Percentiles rank a stretch among this genome's conserved stretches.
Conservation (phyloP, 1,140 invertebrate species). For the Periplaneta americana region DNA sequence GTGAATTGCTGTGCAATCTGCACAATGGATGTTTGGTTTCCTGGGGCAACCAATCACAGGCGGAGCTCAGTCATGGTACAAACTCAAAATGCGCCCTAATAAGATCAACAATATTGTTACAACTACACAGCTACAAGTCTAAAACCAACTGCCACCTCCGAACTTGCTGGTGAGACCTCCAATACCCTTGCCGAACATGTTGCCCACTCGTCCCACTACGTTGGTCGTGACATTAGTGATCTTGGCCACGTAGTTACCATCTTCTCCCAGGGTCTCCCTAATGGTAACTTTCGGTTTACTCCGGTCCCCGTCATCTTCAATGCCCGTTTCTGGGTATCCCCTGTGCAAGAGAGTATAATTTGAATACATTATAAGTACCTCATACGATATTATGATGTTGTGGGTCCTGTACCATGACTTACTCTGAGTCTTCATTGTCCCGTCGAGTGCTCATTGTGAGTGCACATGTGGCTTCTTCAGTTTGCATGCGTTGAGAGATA, state of each 20-base stretch:
- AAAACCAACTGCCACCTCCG: slow-evolving; percentile 67
- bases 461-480: slow-evolving; percentile 93
- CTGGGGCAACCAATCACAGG: slow-evolving; percentile 21
- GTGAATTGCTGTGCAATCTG: background rate
- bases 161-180: slow-evolving; percentile 76
- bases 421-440: slow-evolving; percentile 34
- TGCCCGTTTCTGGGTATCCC: slow-evolving; percentile 47
- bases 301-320: slow-evolving; percentile 53
- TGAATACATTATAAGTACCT: too few species aligned
- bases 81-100: slow-evolving; percentile 21
- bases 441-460: slow-evolving; percentile 62
- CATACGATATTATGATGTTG: too few species aligned
- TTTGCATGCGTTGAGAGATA: slow-evolving; percentile 88
- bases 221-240: slow-evolving; percentile 66
- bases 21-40: background rate
- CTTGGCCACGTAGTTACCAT: slow-evolving; percentile 58
- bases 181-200: slow-evolving; percentile 76
- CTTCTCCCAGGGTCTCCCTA: slow-evolving; percentile 53
- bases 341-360: slow-evolving; percentile 25
- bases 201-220: slow-evolving; percentile 70
- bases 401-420: too few species aligned
- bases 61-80: slow-evolving; percentile 22
- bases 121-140: slow-evolving; percentile 27
- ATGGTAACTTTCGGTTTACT: slow-evolving; percentile 58
- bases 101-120: slow-evolving; percentile 8